A percentile compares a stretch with the other conserved stretches of the same genome.
These are phyloP conservation scores for Mionectes olivaceus DNA, from an alignment of 2,797 vertebrate species.

Conservation along the genomic window DNA sequence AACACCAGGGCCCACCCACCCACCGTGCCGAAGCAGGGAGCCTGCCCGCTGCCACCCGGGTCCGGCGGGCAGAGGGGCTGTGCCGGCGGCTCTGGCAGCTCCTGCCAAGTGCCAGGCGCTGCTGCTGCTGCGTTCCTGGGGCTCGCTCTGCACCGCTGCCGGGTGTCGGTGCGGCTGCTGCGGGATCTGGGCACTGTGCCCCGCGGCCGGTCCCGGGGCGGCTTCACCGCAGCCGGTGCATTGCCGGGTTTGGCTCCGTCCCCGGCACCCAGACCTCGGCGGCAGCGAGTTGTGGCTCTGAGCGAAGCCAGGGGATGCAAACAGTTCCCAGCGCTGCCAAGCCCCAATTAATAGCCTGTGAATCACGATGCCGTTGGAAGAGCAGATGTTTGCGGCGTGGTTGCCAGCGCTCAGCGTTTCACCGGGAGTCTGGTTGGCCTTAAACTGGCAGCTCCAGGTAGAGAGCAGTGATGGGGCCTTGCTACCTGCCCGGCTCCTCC, in stretches of 20 bases:
- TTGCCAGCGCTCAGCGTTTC: neutral
- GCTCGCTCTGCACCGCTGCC: accelerated
- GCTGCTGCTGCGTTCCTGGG: neutral
- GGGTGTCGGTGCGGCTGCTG: accelerated
- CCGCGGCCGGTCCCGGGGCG: accelerated
- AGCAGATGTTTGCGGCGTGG: conserved; percentile 44
- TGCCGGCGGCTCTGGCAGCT: accelerated
- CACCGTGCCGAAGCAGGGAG: accelerated
- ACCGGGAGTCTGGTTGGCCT: neutral
- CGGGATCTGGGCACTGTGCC: neutral
- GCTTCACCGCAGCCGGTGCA: neutral
- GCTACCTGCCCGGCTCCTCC: neutral
- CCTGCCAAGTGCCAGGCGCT: neutral
- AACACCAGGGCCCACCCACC: neutral
- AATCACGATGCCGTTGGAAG: conserved; percentile 47
- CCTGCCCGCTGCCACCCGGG: accelerated
- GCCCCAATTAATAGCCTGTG: conserved; percentile 53
- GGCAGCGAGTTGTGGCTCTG: conserved; percentile 52
- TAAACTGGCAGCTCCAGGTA: neutral
- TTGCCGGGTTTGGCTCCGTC: conserved; percentile 1
- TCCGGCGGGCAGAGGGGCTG: accelerated
- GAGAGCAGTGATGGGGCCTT: neutral
- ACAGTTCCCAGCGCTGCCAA: conserved; percentile 33
- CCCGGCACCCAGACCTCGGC: neutral
- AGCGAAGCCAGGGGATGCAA: conserved; percentile 48